These are phyloP conservation scores for Aurelia coerulea DNA, from an alignment of 30 jellyfish, hydroid and myxozoan genomes.

Conservation along the genomic window DNA sequence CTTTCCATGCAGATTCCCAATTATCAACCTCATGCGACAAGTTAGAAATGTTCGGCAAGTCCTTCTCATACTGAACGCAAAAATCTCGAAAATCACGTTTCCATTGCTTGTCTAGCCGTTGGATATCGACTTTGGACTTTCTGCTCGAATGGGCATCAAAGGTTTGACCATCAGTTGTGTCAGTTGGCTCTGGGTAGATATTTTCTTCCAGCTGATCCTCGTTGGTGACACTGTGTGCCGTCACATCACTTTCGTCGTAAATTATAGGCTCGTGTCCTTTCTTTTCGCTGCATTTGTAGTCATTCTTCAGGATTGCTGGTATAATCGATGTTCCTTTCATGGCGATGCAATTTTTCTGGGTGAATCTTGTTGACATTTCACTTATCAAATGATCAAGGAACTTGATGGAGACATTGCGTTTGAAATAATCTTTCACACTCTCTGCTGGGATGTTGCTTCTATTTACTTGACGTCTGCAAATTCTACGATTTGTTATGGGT, in stretches of 20 bases:
- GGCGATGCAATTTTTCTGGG: conserved; percentile 1
- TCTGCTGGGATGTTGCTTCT: not conserved
- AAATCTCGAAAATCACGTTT: not conserved
- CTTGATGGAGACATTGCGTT: too few species aligned
- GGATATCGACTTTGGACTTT: not conserved
- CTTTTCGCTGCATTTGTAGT: not conserved
- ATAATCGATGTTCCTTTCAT: not conserved
- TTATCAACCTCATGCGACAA: not conserved
- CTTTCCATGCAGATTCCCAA: conserved; percentile 1
- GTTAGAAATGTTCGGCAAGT: not conserved
- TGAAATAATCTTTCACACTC: too few species aligned
- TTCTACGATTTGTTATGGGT: not conserved
- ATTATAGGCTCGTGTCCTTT: not conserved
- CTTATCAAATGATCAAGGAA: too few species aligned
- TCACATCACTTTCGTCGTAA: not conserved
- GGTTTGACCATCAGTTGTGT: not conserved
- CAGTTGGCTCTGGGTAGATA: not conserved
- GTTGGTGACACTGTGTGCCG: not conserved
- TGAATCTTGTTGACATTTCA: not conserved
- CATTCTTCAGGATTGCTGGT: not conserved
- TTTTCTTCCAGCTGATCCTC: not conserved
- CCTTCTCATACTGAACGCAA: not conserved
- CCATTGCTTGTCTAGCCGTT: not conserved
- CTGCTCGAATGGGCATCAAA: not conserved
- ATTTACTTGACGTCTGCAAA: not conserved